Conservation (phyloP, 2,113 vertebrate species). For the Syngnathus scovelli region DNA sequence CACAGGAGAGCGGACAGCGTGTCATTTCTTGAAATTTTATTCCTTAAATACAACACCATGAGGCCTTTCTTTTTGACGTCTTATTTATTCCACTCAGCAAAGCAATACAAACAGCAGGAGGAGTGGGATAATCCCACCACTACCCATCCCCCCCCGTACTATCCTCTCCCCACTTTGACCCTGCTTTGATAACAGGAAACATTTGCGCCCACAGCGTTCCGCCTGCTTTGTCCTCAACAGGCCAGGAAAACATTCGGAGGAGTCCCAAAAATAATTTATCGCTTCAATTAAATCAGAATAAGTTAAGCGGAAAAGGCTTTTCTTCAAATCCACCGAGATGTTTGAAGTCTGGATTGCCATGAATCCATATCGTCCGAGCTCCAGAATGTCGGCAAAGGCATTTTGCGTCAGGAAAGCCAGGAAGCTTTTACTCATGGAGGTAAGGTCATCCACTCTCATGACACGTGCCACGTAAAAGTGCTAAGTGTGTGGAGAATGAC, state of each 20-base stretch:
- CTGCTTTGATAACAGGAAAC: constrained; percentile 9
- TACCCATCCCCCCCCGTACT: constrained; percentile 6
- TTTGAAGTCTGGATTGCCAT: not conserved
- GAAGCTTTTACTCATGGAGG: not conserved
- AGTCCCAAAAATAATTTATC: not conserved
- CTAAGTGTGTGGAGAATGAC: not conserved
- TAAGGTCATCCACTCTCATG: not conserved
- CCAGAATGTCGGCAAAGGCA: too few relatives aligned
- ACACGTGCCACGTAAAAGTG: not conserved
- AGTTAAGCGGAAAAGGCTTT: not conserved
- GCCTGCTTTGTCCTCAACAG: not conserved
- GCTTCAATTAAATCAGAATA: too few relatives aligned
- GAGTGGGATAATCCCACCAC: constrained; percentile 28
- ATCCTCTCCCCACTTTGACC: constrained; percentile 10
- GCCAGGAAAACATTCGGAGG: not conserved
- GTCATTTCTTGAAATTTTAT: not conserved
- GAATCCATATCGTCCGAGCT: not conserved
- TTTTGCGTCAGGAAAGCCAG: not conserved
- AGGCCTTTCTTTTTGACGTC: constrained; percentile 15
- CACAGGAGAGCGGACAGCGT: not conserved
- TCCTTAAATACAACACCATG: not conserved
- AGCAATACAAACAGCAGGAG: not conserved
- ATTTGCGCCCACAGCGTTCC: not conserved
- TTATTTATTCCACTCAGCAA: constrained; percentile 38
- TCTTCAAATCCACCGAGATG: not conserved